These are phyloP conservation scores for Ptilodon capucinus DNA, from an alignment of 2,888 invertebrate species.

Conservation along the genomic window DNA sequence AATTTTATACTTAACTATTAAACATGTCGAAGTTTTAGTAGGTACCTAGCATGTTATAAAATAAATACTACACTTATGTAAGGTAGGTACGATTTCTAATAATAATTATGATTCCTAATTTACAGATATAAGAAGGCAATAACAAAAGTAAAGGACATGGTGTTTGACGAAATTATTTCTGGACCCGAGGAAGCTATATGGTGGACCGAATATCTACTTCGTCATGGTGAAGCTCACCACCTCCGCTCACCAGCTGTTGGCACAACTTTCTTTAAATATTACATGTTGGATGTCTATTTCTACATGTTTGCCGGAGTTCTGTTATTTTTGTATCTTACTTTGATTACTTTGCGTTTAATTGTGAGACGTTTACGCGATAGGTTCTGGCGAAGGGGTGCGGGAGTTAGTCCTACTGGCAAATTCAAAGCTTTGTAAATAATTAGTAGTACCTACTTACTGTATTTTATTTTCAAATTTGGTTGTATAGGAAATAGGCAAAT, in stretches of 20 bases:
- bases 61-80: no score
- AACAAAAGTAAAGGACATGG: conserved; percentile 43
- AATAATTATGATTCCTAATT: conserved; percentile 15
- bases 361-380: conserved; percentile 43
- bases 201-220: conserved; percentile 81
- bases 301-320: conserved; percentile 33
- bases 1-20: no score
- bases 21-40: no score
- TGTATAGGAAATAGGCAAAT: neutral
- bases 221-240: conserved; percentile 67
- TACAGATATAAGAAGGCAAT: conserved; percentile 65
- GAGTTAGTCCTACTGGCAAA: conserved; percentile 52
- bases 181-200: conserved; percentile 74
- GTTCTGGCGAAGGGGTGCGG: conserved; percentile 24
- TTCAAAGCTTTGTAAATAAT: conserved; percentile 60
- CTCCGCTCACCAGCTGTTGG: conserved; percentile 69
- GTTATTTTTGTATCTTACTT: conserved; percentile 33
- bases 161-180: conserved; percentile 57
- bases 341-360: conserved; percentile 36
- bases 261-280: conserved; percentile 59
- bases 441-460: neutral
- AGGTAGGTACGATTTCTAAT: no score
- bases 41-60: no score
- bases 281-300: conserved; percentile 58
- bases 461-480: neutral